Conservation (phyloP, 1,140 invertebrate species). For the Hydropsyche tenuis region DNA sequence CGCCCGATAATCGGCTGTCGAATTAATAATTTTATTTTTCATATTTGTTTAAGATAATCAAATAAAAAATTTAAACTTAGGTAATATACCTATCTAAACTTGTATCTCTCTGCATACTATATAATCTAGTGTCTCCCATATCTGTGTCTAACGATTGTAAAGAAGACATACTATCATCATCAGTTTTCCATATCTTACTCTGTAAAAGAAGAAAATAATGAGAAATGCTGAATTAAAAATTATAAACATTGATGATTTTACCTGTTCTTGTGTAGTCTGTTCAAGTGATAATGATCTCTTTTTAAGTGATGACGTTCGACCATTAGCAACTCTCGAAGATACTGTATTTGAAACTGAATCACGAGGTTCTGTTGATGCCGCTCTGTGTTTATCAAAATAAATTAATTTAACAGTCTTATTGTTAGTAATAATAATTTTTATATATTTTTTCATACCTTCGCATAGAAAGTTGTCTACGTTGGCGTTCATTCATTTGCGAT, state of each 20-base stretch:
- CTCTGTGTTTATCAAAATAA: constrained; percentile 51
- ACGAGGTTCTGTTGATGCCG: constrained; percentile 60
- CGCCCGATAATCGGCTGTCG: constrained; percentile 79
- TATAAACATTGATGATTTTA: constrained; percentile 51
- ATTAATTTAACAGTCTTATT: not conserved
- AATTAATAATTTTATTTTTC: constrained; percentile 49
- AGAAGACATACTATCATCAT: constrained; percentile 80
- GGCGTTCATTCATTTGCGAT: constrained; percentile 58
- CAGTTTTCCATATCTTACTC: constrained; percentile 72
- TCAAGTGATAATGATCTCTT: constrained; percentile 62
- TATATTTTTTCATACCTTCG: constrained; percentile 51
- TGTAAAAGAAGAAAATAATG: constrained; percentile 46
- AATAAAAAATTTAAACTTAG: constrained; percentile 18
- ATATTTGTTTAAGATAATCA: constrained; percentile 46
- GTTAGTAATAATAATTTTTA: too few relatives aligned
- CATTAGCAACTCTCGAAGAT: constrained; percentile 53
- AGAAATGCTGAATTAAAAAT: too few relatives aligned
- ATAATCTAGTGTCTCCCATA: constrained; percentile 56
- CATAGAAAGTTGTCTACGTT: constrained; percentile 55
- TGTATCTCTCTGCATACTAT: constrained; percentile 68
- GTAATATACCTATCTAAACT: constrained; percentile 74
- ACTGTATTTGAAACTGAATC: constrained; percentile 57
- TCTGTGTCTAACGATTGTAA: constrained; percentile 77
- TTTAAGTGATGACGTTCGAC: constrained; percentile 57
- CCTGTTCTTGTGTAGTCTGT: constrained; percentile 67